Evolutionary conservation across 2,113 vertebrate genomes (phyloP).

Genomic region (Equus przewalskii): DNA sequence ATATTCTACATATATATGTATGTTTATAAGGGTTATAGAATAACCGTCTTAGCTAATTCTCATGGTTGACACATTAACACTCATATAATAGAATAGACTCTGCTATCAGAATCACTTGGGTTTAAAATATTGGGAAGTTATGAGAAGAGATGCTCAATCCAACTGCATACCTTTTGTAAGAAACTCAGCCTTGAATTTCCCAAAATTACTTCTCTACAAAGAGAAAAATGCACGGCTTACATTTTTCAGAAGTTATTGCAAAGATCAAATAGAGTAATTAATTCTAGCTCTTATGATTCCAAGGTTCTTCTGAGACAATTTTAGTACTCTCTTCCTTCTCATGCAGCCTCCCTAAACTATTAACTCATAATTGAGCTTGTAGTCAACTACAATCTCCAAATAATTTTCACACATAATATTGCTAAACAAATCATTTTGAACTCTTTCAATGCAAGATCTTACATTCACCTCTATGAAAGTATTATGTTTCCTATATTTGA

Average conservation of each 20-base stretch:
- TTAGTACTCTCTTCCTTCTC: neutral
- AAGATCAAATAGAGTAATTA: conserved; percentile 20
- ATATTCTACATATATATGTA: no score
- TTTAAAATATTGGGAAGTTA: neutral
- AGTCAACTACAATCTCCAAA: neutral
- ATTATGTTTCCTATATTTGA: neutral
- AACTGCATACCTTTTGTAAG: neutral
- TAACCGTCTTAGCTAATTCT: neutral
- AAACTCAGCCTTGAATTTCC: neutral
- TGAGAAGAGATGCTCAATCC: neutral
- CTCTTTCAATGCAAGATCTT: neutral
- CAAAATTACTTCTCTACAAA: neutral
- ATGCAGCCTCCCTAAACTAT: neutral
- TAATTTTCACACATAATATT: neutral
- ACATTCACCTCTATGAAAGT: neutral
- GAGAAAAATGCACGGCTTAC: neutral
- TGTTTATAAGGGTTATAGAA: neutral
- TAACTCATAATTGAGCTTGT: neutral
- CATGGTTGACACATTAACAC: neutral
- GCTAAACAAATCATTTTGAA: neutral
- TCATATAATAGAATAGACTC: neutral
- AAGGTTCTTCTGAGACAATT: conserved; percentile 4
- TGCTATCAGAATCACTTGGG: neutral
- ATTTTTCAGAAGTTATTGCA: neutral
- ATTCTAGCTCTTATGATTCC: neutral